These are phyloP conservation scores for Lates japonicus DNA, from an alignment of 2,797 vertebrate species.

Conservation along the genomic window DNA sequence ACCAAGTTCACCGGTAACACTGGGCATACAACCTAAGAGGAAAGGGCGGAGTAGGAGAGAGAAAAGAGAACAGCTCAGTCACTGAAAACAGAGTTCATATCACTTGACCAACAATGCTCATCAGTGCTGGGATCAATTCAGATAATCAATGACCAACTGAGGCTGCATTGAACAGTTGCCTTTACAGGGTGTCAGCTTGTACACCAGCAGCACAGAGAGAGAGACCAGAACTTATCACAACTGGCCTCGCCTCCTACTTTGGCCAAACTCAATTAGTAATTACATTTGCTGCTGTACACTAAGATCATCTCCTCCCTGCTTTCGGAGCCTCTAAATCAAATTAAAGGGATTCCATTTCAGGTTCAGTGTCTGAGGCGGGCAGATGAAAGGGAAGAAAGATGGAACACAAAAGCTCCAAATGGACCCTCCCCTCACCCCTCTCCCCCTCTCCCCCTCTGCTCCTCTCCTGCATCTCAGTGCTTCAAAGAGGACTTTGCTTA, in stretches of 20 bases:
- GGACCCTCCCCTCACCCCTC: constrained; percentile 52
- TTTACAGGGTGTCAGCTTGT: neutral
- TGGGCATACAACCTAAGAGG: constrained; percentile 69
- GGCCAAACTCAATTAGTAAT: constrained; percentile 64
- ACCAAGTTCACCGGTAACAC: constrained; percentile 41
- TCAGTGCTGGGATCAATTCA: constrained; percentile 23
- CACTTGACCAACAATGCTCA: constrained; percentile 6
- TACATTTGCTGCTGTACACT: constrained; percentile 53
- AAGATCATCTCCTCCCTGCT: constrained; percentile 49
- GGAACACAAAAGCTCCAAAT: constrained; percentile 71
- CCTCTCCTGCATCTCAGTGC: constrained; percentile 61
- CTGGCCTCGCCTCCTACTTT: constrained; percentile 45
- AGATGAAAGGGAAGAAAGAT: constrained; percentile 65
- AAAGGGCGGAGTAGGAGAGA: too few species aligned
- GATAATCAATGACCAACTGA: constrained; percentile 49
- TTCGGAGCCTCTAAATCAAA: constrained; percentile 71
- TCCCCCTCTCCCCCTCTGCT: constrained; percentile 30
- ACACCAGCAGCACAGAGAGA: neutral
- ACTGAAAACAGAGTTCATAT: constrained; percentile 21
- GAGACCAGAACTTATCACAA: constrained; percentile 38
- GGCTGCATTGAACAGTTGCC: constrained; percentile 30
- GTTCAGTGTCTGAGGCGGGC: constrained; percentile 55
- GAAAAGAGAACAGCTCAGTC: neutral
- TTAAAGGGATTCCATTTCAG: constrained; percentile 78
- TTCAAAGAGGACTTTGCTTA: constrained; percentile 79